Evolutionary conservation across 2,797 vertebrate species (phyloP).

Genomic region (Characodon lateralis): DNA sequence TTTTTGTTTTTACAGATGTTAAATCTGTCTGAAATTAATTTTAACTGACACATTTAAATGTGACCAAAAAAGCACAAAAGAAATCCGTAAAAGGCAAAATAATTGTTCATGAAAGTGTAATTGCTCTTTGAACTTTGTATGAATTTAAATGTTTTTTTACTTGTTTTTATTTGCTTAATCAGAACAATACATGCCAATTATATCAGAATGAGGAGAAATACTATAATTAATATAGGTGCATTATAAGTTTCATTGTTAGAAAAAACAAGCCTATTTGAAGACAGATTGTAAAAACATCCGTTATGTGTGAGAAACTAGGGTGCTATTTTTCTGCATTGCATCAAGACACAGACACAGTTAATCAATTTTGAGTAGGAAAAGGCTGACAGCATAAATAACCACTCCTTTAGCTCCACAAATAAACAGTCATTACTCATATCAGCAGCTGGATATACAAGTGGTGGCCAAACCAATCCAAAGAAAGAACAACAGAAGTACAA

Average conservation of each 20-base stretch:
- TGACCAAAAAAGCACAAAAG: no score
- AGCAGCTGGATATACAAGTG: conserved; percentile 33
- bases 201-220: neutral
- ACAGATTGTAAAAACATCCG: conserved; percentile 34
- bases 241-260: conserved; percentile 3
- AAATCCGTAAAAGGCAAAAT: no score
- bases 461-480: conserved; percentile 28
- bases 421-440: conserved; percentile 65
- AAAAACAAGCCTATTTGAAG: conserved; percentile 13
- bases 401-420: conserved; percentile 59
- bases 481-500: conserved; percentile 34
- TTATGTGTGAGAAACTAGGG: conserved; percentile 54
- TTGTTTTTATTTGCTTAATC: no score
- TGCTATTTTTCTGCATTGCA: conserved; percentile 56
- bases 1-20: no score
- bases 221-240: neutral
- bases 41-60: no score
- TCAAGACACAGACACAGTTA: conserved; percentile 55
- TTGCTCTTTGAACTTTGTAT: no score
- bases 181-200: neutral
- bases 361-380: conserved; percentile 60
- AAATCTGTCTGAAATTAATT: no score
- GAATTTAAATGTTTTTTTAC: no score
- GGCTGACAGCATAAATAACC: conserved; percentile 66
- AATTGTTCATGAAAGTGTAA: no score